Conservation (phyloP, 2,113 vertebrate species). For the Oryzias melastigma region DNA sequence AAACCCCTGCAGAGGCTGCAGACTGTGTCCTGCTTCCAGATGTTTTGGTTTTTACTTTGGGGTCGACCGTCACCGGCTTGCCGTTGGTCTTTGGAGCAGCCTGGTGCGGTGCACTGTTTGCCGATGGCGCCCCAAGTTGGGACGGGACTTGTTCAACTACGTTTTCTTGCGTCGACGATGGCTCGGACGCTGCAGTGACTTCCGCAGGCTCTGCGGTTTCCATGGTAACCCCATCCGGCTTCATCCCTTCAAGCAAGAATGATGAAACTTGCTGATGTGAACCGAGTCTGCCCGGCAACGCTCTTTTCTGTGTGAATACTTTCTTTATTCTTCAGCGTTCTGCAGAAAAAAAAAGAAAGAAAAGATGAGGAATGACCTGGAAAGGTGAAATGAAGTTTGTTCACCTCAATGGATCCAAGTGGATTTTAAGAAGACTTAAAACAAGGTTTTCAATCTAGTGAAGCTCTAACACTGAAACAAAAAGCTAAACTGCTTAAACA, state of each 20-base stretch:
- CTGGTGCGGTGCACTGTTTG: constrained; percentile 23
- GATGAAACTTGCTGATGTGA: constrained; percentile 3
- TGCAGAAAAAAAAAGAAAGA: constrained; percentile 11
- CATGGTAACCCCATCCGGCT: constrained; percentile 77
- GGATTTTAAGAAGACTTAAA: too few relatives aligned
- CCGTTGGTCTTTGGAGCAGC: constrained; percentile 36
- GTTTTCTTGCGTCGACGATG: constrained; percentile 34
- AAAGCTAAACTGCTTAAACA: too few relatives aligned
- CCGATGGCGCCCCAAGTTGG: constrained; percentile 37
- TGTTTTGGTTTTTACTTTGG: constrained; percentile 58
- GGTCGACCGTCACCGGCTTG: constrained; percentile 29
- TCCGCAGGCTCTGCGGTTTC: constrained; percentile 69
- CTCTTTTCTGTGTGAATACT: constrained; percentile 1
- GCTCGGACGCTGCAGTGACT: constrained; percentile 41
- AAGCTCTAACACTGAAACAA: too few relatives aligned
- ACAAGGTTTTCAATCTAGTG: too few relatives aligned
- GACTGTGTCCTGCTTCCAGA: constrained; percentile 24
- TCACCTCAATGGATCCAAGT: too few relatives aligned
- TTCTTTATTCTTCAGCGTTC: constrained; percentile 12
- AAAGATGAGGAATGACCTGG: too few relatives aligned
- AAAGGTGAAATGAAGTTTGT: too few relatives aligned
- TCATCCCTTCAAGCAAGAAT: constrained; percentile 62
- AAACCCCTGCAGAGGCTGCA: constrained; percentile 14
- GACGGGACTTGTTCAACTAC: constrained; percentile 19
- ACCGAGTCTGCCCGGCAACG: not conserved